These are phyloP conservation scores for Notarius lentiginosus DNA, from an alignment of 2,113 vertebrate species.

Conservation along the genomic window DNA sequence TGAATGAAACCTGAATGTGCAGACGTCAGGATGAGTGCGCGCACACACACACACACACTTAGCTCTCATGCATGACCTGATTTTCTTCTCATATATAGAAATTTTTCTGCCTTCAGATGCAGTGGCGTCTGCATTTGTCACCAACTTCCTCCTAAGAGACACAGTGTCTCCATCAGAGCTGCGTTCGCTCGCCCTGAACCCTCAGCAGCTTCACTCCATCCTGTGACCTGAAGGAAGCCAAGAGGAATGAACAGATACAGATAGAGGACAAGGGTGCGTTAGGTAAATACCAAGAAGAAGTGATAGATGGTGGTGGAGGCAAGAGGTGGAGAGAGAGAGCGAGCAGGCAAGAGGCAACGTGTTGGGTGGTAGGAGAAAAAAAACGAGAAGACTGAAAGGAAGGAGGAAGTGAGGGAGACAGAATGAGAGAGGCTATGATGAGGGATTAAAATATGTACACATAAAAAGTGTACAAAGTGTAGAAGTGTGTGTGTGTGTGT, in stretches of 20 bases:
- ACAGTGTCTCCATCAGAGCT: neutral
- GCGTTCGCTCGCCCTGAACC: neutral
- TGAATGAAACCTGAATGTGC: neutral
- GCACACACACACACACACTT: neutral
- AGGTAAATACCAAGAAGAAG: no score
- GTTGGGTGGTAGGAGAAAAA: constrained; percentile 56
- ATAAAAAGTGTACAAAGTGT: constrained; percentile 6
- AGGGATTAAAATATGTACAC: constrained; percentile 46
- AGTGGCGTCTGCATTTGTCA: constrained; percentile 6
- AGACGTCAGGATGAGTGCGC: neutral
- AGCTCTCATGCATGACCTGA: constrained; percentile 31
- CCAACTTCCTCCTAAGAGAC: constrained; percentile 17
- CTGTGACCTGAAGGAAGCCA: neutral
- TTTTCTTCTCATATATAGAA: constrained; percentile 15
- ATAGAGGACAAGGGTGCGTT: neutral
- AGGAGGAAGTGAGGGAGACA: constrained; percentile 73
- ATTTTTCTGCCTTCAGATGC: neutral
- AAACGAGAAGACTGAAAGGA: constrained; percentile 64
- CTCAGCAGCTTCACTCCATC: neutral
- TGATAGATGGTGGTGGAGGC: neutral
- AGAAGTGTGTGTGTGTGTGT: constrained; percentile 36
- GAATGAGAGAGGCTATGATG: constrained; percentile 30
- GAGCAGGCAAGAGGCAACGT: constrained; percentile 56
- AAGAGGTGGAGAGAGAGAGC: constrained; percentile 26
- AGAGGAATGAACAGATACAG: neutral